Percentiles rank a stretch among this genome's conserved stretches.
Conservation (phyloP, 1,140 invertebrate genomes). For the Drosophila burlai region DNA sequence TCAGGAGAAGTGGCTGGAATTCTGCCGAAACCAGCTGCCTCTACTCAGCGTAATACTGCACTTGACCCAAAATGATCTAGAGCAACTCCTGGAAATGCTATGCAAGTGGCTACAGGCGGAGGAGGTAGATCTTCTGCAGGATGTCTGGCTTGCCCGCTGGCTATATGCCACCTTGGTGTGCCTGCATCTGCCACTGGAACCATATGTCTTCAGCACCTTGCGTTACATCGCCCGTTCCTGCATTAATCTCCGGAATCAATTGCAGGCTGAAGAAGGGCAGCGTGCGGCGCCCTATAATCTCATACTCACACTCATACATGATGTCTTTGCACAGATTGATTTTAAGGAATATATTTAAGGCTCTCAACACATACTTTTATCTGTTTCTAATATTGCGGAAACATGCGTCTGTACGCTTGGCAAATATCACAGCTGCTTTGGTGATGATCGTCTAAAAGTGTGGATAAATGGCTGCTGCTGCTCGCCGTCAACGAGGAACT, state of each 20-base stretch:
- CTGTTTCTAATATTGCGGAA: conserved; percentile 21
- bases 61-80: conserved; percentile 67
- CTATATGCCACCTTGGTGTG: conserved; percentile 74
- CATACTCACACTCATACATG: conserved; percentile 68
- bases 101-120: conserved; percentile 69
- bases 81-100: conserved; percentile 67
- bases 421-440: conserved; percentile 65
- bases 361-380: neutral
- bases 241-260: conserved; percentile 57
- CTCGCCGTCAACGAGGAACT: conserved; percentile 39
- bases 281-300: conserved; percentile 79
- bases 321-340: conserved; percentile 71
- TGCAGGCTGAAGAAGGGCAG: conserved; percentile 45
- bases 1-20: conserved; percentile 58
- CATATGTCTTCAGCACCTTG: conserved; percentile 74
- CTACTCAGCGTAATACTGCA: conserved; percentile 65
- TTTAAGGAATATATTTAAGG: conserved; percentile 61
- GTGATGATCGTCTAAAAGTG: conserved; percentile 42
- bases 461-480: conserved; percentile 38
- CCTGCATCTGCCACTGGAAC: conserved; percentile 77
- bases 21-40: conserved; percentile 67
- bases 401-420: conserved; percentile 59
- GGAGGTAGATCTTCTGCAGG: conserved; percentile 55
- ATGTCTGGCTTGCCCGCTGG: conserved; percentile 77
- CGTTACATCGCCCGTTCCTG: conserved; percentile 71